Conservation (phyloP, 2,888 invertebrate species). For the Nymphalis urticae region DNA sequence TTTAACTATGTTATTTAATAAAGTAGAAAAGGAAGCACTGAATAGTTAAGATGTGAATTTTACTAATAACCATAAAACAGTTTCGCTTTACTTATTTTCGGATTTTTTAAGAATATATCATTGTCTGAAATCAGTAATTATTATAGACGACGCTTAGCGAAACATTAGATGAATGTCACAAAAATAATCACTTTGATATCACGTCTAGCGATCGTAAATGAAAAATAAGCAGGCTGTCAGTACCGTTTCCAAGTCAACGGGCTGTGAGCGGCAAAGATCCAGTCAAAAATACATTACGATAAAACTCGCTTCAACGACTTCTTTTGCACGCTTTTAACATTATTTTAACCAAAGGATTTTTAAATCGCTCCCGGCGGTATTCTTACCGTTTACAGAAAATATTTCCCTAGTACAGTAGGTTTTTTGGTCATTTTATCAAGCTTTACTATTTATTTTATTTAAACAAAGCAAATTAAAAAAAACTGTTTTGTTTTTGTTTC, state of each 20-base stretch:
- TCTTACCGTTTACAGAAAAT: not conserved
- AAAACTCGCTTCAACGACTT: constrained; percentile 7
- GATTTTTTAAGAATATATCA: too few species aligned
- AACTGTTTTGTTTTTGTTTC: too few species aligned
- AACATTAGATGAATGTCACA: too few species aligned
- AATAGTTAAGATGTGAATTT: too few species aligned
- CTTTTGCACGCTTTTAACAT: constrained; percentile 15
- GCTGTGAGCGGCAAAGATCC: constrained; percentile 47
- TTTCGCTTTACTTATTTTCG: too few species aligned
- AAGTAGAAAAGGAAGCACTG: too few species aligned
- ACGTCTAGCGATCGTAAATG: constrained; percentile 1
- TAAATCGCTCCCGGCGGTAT: not conserved
- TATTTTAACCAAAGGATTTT: constrained; percentile 14
- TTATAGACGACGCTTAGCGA: too few species aligned
- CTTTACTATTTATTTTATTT: not conserved
- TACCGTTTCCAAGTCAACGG: constrained; percentile 49
- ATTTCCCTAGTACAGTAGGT: not conserved
- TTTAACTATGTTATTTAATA: not conserved
- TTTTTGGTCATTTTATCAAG: not conserved
- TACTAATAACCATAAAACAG: too few species aligned
- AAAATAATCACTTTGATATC: not conserved
- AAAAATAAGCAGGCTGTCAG: constrained; percentile 19
- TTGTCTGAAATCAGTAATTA: too few species aligned
- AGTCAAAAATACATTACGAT: constrained; percentile 50
- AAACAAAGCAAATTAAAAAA: too few species aligned